A percentile compares a stretch with the other conserved stretches of the same genome.
phyloP scores from a whole-genome alignment of 2,113 vertebrate species.

The Puntigrus tetrazona region DNA sequence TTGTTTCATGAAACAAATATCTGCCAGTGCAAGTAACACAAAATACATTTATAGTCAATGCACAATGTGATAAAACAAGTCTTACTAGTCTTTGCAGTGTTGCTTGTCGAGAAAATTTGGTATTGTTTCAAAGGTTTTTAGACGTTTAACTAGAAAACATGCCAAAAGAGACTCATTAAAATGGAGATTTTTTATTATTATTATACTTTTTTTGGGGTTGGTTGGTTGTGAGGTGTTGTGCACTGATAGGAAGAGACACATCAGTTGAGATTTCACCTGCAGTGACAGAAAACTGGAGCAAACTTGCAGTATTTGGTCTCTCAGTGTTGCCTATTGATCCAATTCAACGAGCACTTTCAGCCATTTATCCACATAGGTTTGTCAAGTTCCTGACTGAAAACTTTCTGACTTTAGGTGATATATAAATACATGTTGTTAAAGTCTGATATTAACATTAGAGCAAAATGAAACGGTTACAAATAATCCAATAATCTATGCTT shows the following conservation, averaged over 20 bases:
- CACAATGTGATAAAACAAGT: neutral
- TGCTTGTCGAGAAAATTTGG: neutral
- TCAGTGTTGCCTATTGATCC: neutral
- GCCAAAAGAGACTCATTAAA: neutral
- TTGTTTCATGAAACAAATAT: neutral
- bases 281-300: neutral
- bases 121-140: neutral
- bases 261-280: neutral
- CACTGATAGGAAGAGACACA: neutral
- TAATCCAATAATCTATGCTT: too few relatives aligned
- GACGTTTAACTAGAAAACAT: neutral
- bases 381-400: neutral
- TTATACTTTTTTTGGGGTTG: too few relatives aligned
- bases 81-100: neutral
- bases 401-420: too few relatives aligned
- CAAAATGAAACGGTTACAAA: too few relatives aligned
- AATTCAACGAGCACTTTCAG: neutral
- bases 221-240: neutral
- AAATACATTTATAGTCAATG: neutral
- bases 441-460: too few relatives aligned
- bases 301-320: neutral
- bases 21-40: neutral
- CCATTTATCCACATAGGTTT: neutral
- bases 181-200: neutral
- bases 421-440: too few relatives aligned